Percentiles rank a stretch among this genome's conserved stretches.
These are phyloP conservation scores for Antitype chi DNA, from an alignment of 2,888 invertebrate genomes.

Conservation along the genomic window DNA sequence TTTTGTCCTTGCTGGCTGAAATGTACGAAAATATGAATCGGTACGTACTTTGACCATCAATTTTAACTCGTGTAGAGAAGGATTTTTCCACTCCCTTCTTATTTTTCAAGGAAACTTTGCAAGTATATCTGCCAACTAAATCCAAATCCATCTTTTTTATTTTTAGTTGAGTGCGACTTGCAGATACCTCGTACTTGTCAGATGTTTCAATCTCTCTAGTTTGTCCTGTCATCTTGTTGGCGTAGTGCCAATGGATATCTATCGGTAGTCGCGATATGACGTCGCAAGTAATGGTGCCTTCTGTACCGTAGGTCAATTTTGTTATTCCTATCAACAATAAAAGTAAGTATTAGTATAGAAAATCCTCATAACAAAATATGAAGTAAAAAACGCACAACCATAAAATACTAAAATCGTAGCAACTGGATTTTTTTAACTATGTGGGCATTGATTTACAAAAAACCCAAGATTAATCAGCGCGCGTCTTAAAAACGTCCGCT, in stretches of 20 bases:
- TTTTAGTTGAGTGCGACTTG: conserved; percentile 47
- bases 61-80: conserved; percentile 47
- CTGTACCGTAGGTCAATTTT: conserved; percentile 42
- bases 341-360: not conserved
- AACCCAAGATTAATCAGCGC: too few relatives aligned
- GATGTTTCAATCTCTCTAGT: conserved; percentile 40
- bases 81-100: conserved; percentile 37
- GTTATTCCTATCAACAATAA: conserved; percentile 44
- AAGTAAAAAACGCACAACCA: too few relatives aligned
- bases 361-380: too few relatives aligned
- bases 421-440: too few relatives aligned
- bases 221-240: conserved; percentile 30
- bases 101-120: conserved; percentile 46
- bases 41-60: conserved; percentile 58
- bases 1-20: not conserved
- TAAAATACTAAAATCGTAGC: not conserved
- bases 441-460: too few relatives aligned
- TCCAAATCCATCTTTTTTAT: conserved; percentile 57
- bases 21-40: not conserved
- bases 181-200: conserved; percentile 47
- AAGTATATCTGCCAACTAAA: conserved; percentile 54
- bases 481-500: too few relatives aligned
- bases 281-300: conserved; percentile 54
- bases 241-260: conserved; percentile 57
- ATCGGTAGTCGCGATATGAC: conserved; percentile 59